Evolutionary conservation across 2,888 invertebrate genomes (phyloP).

Genomic region (Sinhomidia bicolor): DNA sequence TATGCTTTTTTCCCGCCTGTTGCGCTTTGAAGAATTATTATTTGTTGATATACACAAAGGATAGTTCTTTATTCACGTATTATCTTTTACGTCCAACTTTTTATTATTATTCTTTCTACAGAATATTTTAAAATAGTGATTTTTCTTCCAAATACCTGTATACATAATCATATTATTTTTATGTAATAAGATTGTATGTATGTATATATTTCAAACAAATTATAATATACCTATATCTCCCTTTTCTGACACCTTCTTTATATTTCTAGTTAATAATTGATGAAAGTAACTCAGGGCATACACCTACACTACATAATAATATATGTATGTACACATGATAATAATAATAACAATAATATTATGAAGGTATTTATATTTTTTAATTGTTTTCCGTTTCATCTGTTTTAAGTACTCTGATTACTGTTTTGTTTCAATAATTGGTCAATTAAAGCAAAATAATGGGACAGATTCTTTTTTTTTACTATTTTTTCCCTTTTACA

Average conservation of each 20-base stretch:
- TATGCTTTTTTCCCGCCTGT: slow-evolving; percentile 41
- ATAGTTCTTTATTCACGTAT: slow-evolving; percentile 1
- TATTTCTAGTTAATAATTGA: not conserved
- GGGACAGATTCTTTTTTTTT: not conserved
- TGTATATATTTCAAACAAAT: slow-evolving; percentile 18
- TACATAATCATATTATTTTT: slow-evolving; percentile 37
- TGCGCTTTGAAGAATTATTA: slow-evolving; percentile 7
- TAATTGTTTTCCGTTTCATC: not conserved
- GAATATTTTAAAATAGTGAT: slow-evolving; percentile 57
- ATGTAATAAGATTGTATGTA: slow-evolving; percentile 10
- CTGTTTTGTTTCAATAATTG: slow-evolving; percentile 48
- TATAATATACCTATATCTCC: not conserved
- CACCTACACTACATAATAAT: not conserved
- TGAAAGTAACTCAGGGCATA: slow-evolving; percentile 58
- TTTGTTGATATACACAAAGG: not conserved
- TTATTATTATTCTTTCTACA: slow-evolving; percentile 31
- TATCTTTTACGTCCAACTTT: not conserved
- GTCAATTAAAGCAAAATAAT: slow-evolving; percentile 53
- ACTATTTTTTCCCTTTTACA: not conserved
- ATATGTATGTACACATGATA: slow-evolving; percentile 11
- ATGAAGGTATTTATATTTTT: slow-evolving; percentile 7
- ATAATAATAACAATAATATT: not conserved
- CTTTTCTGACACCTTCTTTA: not conserved
- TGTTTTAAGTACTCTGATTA: slow-evolving; percentile 41
- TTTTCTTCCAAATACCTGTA: slow-evolving; percentile 28